Base-by-base conservation (phyloP, 2,888 invertebrate genomes). In the Melieria picta region DNA sequence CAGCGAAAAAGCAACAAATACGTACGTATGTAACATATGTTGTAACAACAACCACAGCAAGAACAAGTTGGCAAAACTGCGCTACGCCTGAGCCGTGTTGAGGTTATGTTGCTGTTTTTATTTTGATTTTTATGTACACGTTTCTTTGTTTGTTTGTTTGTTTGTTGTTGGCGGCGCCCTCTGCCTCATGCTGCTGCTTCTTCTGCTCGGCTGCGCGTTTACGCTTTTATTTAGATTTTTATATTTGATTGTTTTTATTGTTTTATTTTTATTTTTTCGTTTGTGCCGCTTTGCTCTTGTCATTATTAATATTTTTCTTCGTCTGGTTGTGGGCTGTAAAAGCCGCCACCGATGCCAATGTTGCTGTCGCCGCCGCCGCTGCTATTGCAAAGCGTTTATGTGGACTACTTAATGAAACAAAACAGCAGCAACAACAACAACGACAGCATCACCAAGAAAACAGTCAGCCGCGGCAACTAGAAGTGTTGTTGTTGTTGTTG, bases 371-470 rank as follows among this genome's bases (percentile, higher is more conserved):
- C 30, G 16, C 30, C 30, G 30, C 30, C 30, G 30, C 30, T 30
- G 30, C 30, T 30, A 30, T 30, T 45, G 61, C 45, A 45, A 61
- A 42, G 61, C 30, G 30, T 30, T 30, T 30, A 30, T 45, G 61
- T 42, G 45, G 45, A 6, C 65, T 42, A 65, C 13, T 57, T 46
- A 55, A 52, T 65, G 16, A 55, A 16, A 10, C 42, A 42, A 43
- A 6, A 55, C 10, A 47, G 16, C 13, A 10, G 11, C 43, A 7
- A 30, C 48, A 7, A 47, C 52, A 66, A 66, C 46, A 66, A 48
- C 30, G 58, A 48, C 58, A 66, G 60, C 66, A 66, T 4, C 42
- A 57, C 58, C 43, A 66, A 50, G 60, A 66, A 66, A 66, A 58
- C 50, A 58, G 13, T 66, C 30, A 30, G 30, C 30, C 3, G 30